phyloP scores from a whole-genome alignment of 2,888 invertebrate genomes.

The Ectemnius lituratus region DNA sequence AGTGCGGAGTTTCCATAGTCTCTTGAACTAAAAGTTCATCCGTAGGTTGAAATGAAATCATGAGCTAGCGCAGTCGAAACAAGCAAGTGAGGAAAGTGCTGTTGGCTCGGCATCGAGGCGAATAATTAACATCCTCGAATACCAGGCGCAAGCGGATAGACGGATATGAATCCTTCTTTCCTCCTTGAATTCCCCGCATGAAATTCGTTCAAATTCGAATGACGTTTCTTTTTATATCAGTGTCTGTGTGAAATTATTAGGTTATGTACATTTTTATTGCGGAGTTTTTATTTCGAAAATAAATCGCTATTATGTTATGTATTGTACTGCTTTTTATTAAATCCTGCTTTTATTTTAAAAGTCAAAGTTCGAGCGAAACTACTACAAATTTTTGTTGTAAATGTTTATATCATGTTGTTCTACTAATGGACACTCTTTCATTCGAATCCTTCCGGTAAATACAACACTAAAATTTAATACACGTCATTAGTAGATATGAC shows the following conservation, averaged over 20 bases:
- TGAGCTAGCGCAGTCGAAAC: conserved; percentile 41
- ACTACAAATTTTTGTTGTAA: no score
- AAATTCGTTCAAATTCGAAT: background rate
- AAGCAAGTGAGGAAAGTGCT: conserved; percentile 28
- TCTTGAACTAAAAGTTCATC: conserved; percentile 49
- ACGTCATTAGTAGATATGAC: no score
- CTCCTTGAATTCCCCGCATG: background rate
- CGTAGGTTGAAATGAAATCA: conserved; percentile 40
- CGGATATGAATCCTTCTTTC: conserved; percentile 19
- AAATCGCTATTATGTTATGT: no score
- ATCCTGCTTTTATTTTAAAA: no score
- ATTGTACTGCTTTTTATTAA: no score
- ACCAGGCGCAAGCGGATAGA: conserved; percentile 3
- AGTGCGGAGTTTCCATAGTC: background rate
- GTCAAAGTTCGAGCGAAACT: no score
- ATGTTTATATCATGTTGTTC: no score
- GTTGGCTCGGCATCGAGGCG: conserved; percentile 16
- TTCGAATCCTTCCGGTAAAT: no score
- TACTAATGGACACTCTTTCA: no score
- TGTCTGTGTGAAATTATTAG: background rate
- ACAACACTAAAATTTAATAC: no score
- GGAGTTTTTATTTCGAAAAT: no score
- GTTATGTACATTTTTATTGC: no score
- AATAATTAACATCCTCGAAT: conserved; percentile 42
- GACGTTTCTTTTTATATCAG: background rate